These are phyloP conservation scores for Syngnathus scovelli DNA, from an alignment of 2,113 vertebrate genomes.

Conservation along the genomic window DNA sequence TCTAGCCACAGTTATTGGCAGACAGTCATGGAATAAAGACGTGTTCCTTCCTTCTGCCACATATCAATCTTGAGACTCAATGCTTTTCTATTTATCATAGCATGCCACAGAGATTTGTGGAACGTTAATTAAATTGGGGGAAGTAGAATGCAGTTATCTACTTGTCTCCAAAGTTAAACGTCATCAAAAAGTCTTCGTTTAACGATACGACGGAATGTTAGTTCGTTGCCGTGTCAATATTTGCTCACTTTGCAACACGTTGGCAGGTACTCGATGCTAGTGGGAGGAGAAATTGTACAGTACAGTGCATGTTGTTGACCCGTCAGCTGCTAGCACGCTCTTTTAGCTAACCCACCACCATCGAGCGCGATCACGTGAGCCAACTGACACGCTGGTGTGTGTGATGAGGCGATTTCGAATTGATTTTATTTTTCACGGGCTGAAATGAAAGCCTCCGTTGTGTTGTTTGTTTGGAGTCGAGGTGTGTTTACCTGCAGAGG, in stretches of 20 bases:
- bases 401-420: background rate
- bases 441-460: background rate
- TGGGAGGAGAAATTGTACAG: background rate
- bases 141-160: background rate
- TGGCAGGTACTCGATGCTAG: background rate
- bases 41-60: too few species aligned
- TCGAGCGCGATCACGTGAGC: background rate
- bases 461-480: background rate
- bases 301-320: background rate
- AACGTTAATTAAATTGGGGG: background rate
- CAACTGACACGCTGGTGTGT: background rate
- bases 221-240: background rate
- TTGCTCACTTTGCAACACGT: slow-evolving; percentile 1
- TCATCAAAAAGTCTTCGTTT: background rate
- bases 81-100: too few species aligned
- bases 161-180: background rate
- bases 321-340: background rate
- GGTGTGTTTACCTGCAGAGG: slow-evolving; percentile 62
- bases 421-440: background rate
- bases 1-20: too few species aligned
- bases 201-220: too few species aligned
- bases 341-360: background rate
- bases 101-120: too few species aligned
- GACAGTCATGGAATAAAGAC: too few species aligned
- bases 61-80: too few species aligned